Evolutionary conservation across 2,113 vertebrate genomes (phyloP).

Genomic region (Psilopsiagon aymara): DNA sequence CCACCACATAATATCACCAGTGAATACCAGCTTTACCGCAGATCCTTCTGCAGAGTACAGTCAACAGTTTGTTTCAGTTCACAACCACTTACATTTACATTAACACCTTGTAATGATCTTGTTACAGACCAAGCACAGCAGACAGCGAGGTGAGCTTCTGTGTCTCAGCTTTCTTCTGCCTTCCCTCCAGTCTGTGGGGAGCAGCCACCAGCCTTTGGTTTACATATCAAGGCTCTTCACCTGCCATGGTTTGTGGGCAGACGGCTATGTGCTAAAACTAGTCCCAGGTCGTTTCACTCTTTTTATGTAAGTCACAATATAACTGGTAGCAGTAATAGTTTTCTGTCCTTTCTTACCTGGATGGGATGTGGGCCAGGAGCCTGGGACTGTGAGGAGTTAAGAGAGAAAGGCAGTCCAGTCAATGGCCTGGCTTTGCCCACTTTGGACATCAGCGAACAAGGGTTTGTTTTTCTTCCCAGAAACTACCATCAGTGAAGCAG

Average conservation of each 20-base stretch:
- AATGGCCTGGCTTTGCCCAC: background rate
- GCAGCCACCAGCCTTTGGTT: background rate
- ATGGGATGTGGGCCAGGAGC: background rate
- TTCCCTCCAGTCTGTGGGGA: background rate
- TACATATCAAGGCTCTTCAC: fast-evolving
- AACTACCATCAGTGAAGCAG: background rate
- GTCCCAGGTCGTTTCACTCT: background rate
- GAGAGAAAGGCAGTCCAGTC: background rate
- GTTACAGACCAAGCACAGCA: background rate
- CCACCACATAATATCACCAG: background rate
- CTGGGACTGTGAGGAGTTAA: background rate
- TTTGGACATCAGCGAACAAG: background rate
- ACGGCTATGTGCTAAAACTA: background rate
- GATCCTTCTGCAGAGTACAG: background rate
- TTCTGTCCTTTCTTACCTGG: conserved; percentile 23
- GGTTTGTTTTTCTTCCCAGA: background rate
- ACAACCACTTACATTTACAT: background rate
- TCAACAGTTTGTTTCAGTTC: background rate
- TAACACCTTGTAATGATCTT: background rate
- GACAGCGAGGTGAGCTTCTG: background rate
- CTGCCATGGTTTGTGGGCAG: background rate
- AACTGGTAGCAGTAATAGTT: background rate
- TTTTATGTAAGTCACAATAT: background rate
- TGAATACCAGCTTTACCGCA: background rate
- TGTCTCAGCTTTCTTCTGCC: background rate